These are phyloP conservation scores for Beroe forskalii DNA, from an alignment of 37 sponge, comb jelly and placozoan genomes.

Conservation along the genomic window DNA sequence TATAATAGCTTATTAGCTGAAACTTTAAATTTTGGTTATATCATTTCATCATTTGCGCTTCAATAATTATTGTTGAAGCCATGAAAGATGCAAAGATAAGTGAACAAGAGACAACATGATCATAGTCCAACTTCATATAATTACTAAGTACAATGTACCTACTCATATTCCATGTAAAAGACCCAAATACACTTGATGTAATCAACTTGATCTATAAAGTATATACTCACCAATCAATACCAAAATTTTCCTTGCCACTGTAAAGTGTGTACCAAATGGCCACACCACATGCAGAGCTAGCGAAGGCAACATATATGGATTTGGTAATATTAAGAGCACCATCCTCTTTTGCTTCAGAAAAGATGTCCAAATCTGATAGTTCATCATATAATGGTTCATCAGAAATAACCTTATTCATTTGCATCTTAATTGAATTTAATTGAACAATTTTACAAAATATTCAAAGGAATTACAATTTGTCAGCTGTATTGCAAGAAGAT, in stretches of 20 bases:
- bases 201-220: no score
- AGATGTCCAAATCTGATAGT: background rate
- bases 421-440: background rate
- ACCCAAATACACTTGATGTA: no score
- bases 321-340: no score
- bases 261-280: background rate
- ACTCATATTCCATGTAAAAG: no score
- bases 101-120: no score
- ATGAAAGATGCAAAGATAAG: background rate
- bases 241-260: background rate
- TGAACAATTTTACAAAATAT: background rate
- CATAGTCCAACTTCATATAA: no score
- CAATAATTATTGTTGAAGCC: no score
- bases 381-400: slow-evolving; percentile 41
- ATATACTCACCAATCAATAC: background rate
- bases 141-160: no score
- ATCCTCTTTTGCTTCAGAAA: no score
- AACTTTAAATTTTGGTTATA: background rate
- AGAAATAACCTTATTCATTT: background rate
- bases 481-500: no score
- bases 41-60: no score
- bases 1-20: background rate
- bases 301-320: background rate
- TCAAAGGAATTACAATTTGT: no score
- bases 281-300: slow-evolving; percentile 27